Evolutionary conservation across 1,140 invertebrate genomes (phyloP).

Genomic region (Magallana angulata): DNA sequence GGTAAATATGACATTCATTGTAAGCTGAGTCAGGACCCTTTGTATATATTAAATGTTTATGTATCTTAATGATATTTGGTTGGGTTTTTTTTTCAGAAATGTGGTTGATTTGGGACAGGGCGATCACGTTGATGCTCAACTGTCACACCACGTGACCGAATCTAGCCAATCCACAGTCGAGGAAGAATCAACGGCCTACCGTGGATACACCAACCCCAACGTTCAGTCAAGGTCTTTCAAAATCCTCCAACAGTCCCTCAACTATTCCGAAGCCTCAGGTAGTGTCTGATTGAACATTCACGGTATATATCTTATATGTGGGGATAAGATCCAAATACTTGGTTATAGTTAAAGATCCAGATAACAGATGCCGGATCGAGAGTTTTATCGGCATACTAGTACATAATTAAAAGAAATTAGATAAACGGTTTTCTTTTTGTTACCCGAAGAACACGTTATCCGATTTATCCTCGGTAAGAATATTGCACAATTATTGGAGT

Average conservation of each 20-base stretch:
- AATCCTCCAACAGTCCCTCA: slow-evolving; percentile 68
- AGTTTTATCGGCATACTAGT: too few relatives aligned
- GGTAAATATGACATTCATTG: slow-evolving; percentile 57
- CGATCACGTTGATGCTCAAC: slow-evolving; percentile 3
- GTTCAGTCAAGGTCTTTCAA: slow-evolving; percentile 75
- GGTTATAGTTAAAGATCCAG: too few relatives aligned
- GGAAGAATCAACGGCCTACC: slow-evolving; percentile 69
- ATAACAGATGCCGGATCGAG: too few relatives aligned
- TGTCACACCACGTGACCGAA: neutral
- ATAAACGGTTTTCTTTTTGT: too few relatives aligned
- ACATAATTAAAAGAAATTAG: too few relatives aligned
- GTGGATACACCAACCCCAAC: slow-evolving; percentile 73
- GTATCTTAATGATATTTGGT: neutral
- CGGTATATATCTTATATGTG: too few relatives aligned
- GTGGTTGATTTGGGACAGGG: slow-evolving; percentile 32
- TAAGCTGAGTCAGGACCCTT: too few relatives aligned
- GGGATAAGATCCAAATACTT: too few relatives aligned
- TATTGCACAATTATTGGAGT: too few relatives aligned
- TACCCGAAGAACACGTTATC: too few relatives aligned
- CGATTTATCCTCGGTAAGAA: too few relatives aligned
- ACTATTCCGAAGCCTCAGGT: slow-evolving; percentile 62
- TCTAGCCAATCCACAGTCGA: slow-evolving; percentile 55
- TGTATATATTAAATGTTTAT: neutral
- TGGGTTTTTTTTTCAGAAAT: slow-evolving; percentile 29
- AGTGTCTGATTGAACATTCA: neutral